Evolutionary conservation across 2,113 vertebrate genomes (phyloP).

Genomic region (Aldabrachelys gigantea): DNA sequence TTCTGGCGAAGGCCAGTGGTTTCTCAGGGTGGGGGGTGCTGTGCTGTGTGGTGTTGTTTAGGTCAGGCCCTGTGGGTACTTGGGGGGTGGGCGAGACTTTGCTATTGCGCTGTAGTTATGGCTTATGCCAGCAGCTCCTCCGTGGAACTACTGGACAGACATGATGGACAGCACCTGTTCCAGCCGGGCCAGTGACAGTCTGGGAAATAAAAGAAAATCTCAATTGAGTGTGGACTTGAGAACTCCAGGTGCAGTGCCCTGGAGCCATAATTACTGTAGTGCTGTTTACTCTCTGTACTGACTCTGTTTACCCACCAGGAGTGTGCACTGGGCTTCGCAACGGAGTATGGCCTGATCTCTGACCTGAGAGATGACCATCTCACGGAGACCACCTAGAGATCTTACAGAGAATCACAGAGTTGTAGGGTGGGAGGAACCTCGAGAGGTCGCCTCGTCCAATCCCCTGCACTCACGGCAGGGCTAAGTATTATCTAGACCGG

Average conservation of each 20-base stretch:
- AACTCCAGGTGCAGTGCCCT: neutral
- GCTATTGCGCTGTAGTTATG: neutral
- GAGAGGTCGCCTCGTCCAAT: too few species aligned
- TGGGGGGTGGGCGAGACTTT: neutral
- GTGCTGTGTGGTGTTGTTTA: accelerated
- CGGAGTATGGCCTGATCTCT: too few species aligned
- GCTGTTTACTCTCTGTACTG: neutral
- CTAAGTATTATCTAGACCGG: too few species aligned
- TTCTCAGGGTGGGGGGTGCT: accelerated
- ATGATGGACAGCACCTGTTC: neutral
- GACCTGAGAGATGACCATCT: too few species aligned
- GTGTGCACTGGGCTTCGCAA: too few species aligned
- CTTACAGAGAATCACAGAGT: neutral
- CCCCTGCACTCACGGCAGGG: too few species aligned
- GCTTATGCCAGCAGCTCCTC: neutral
- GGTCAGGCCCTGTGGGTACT: accelerated
- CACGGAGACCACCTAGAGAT: neutral
- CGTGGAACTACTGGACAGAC: neutral
- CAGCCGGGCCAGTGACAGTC: neutral
- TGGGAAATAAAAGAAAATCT: too few species aligned
- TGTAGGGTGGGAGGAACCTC: too few species aligned
- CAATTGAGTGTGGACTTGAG: neutral
- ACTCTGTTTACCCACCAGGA: neutral
- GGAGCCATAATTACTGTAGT: neutral
- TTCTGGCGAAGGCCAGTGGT: too few species aligned